Evolutionary conservation across 2,888 invertebrate species (phyloP).

Genomic region (Harpalus rufipes): DNA sequence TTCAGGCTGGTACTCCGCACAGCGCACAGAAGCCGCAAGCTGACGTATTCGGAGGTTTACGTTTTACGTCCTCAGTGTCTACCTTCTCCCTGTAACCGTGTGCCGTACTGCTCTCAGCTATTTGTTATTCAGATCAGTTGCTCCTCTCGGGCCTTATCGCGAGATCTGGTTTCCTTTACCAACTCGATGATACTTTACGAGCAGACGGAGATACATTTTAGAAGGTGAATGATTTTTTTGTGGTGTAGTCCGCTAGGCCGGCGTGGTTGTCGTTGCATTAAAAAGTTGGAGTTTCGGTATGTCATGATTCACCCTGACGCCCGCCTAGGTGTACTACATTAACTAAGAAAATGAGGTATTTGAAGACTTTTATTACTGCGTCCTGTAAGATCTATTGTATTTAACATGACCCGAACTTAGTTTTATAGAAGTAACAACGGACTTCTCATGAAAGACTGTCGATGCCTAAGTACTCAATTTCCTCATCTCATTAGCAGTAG

Average conservation of each 20-base stretch:
- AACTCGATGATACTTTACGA: conserved; percentile 12
- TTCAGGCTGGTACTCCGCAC: conserved; percentile 5
- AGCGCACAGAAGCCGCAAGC: conserved; percentile 11
- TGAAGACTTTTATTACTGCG: too few relatives aligned
- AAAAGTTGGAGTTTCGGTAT: not conserved
- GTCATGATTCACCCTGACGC: too few relatives aligned
- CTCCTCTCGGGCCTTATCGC: conserved; percentile 12
- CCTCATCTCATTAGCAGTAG: too few relatives aligned
- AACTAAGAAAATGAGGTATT: too few relatives aligned
- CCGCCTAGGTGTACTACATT: too few relatives aligned
- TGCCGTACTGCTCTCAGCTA: conserved; percentile 3
- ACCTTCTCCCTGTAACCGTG: not conserved
- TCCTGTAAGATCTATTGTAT: too few relatives aligned
- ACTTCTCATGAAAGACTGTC: too few relatives aligned
- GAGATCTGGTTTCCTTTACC: conserved; percentile 15
- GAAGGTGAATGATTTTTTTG: not conserved
- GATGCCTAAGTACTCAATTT: too few relatives aligned
- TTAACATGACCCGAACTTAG: too few relatives aligned
- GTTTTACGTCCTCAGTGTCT: not conserved
- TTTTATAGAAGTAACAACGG: too few relatives aligned
- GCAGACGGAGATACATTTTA: not conserved
- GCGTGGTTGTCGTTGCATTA: conserved; percentile 1
- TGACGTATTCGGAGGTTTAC: conserved; percentile 18
- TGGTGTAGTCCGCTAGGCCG: not conserved
- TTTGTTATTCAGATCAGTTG: conserved; percentile 53